phyloP scores from a whole-genome alignment of 1,140 invertebrate species.

The Cepaea nemoralis region DNA sequence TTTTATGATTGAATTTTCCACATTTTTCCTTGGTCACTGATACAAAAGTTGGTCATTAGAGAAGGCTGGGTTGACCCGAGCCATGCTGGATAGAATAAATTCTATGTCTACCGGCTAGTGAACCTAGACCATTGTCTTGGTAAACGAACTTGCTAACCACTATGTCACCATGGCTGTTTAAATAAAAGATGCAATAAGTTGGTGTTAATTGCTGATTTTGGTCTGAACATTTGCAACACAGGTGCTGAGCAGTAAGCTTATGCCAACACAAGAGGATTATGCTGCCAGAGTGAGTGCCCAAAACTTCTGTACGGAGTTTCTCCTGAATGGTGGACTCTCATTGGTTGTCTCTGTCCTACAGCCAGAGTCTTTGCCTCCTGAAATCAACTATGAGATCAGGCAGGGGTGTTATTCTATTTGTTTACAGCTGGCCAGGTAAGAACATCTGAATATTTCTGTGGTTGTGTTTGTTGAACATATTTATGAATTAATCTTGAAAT shows the following conservation, averaged over 20 bases:
- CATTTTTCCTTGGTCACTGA: no score
- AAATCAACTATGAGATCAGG: conserved; percentile 73
- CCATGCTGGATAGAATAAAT: no score
- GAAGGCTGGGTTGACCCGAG: no score
- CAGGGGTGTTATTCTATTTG: conserved; percentile 74
- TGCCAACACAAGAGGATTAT: conserved; percentile 71
- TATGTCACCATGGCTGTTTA: no score
- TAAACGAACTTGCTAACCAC: no score
- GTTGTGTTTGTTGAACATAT: not conserved
- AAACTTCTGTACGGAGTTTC: conserved; percentile 73
- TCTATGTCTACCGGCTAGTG: no score
- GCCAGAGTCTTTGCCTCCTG: conserved; percentile 71
- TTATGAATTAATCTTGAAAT: not conserved
- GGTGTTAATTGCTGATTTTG: no score
- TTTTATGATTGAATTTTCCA: no score
- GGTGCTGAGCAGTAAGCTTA: conserved; percentile 74
- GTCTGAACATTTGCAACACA: conserved; percentile 49
- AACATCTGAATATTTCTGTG: conserved; percentile 13
- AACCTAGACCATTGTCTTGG: no score
- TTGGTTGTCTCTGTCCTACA: conserved; percentile 73
- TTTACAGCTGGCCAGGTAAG: conserved; percentile 72
- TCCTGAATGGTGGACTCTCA: conserved; percentile 72
- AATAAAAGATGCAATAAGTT: no score
- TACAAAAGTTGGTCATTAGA: no score
- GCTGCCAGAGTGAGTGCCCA: conserved; percentile 67